phyloP scores from a whole-genome alignment of 2,888 invertebrate species.

The Ectemnius continuus region DNA sequence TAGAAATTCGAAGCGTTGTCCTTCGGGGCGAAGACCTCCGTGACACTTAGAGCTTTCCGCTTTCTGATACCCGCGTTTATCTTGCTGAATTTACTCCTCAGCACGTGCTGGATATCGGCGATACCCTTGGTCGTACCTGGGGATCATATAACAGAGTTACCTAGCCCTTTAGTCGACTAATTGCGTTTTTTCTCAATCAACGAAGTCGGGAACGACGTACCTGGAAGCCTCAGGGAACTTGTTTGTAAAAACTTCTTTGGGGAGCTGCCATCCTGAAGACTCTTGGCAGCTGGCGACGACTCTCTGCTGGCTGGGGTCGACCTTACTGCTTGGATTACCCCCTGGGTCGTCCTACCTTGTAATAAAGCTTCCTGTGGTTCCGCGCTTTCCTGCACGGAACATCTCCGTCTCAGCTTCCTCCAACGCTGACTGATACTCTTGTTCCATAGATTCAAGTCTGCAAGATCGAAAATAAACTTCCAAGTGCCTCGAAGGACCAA shows the following conservation, averaged over 20 bases:
- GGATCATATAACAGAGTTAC: background rate
- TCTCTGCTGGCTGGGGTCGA: conserved; percentile 75
- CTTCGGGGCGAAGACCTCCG: conserved; percentile 81
- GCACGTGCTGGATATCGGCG: conserved; percentile 81
- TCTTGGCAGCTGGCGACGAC: conserved; percentile 73
- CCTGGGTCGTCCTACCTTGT: conserved; percentile 76
- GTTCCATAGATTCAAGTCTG: conserved; percentile 86
- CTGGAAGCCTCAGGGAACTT: conserved; percentile 79
- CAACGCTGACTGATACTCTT: conserved; percentile 87
- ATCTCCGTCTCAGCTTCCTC: conserved; percentile 85
- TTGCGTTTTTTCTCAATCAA: background rate
- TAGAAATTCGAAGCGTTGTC: conserved; percentile 80
- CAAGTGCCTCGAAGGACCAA: conserved; percentile 3
- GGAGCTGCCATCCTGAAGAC: conserved; percentile 68
- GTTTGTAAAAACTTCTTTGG: conserved; percentile 73
- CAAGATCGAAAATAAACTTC: conserved; percentile 18
- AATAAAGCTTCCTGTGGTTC: conserved; percentile 79
- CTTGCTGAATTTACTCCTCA: conserved; percentile 84
- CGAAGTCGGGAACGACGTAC: conserved; percentile 48
- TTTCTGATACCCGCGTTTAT: conserved; percentile 85
- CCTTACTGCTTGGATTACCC: conserved; percentile 68
- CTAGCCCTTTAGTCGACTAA: background rate
- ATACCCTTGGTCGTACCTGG: conserved; percentile 80
- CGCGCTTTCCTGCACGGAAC: conserved; percentile 80
- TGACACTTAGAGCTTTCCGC: conserved; percentile 84